Conservation (phyloP, 2,797 vertebrate genomes). For the Myotis pilosus region DNA sequence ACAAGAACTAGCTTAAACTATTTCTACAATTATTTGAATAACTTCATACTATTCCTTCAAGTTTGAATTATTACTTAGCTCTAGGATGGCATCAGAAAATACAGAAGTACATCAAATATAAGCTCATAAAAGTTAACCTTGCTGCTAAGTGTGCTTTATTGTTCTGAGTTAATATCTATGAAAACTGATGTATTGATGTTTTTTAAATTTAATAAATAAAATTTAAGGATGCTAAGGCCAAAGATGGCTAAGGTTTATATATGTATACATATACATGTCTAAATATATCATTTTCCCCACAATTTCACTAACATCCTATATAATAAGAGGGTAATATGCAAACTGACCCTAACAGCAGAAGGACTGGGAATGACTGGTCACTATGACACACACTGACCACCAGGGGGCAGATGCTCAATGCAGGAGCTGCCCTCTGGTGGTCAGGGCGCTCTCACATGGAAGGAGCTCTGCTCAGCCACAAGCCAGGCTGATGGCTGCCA, state of each 20-base stretch:
- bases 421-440: too few relatives aligned
- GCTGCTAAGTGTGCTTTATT: constrained; percentile 54
- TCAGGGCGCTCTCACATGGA: too few relatives aligned
- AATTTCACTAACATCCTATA: constrained; percentile 46
- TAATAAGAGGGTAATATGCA: too few relatives aligned
- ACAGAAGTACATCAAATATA: neutral
- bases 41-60: neutral
- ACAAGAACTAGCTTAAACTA: neutral
- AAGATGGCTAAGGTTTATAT: neutral
- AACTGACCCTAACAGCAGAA: too few relatives aligned
- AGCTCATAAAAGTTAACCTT: neutral
- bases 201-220: constrained; percentile 67
- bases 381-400: too few relatives aligned
- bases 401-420: too few relatives aligned
- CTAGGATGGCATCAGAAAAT: neutral
- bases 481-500: too few relatives aligned
- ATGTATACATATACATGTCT: neutral
- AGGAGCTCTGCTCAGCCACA: too few relatives aligned
- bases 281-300: neutral
- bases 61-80: neutral
- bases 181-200: constrained; percentile 59
- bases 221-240: constrained; percentile 67
- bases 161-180: constrained; percentile 57
- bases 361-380: too few relatives aligned
- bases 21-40: neutral